A percentile compares a stretch with the other conserved stretches of the same genome.
These are phyloP conservation scores for Lutraria lutraria DNA, from an alignment of 2,888 invertebrate genomes.

Conservation along the genomic window DNA sequence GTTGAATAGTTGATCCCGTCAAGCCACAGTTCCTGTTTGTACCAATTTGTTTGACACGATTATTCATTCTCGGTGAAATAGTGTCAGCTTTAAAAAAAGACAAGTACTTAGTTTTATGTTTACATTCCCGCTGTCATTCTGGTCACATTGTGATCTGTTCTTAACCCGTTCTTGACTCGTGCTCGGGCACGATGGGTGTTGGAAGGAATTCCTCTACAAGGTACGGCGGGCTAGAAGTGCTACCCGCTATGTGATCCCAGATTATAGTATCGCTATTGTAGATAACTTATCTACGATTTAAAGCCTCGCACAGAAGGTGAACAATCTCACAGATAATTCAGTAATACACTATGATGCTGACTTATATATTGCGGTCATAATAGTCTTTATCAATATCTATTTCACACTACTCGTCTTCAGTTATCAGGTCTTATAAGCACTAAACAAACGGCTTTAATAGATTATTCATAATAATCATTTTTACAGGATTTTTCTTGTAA, in stretches of 20 bases:
- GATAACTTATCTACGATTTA: conserved; percentile 11
- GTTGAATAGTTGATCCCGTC: neutral
- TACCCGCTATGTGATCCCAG: conserved; percentile 8
- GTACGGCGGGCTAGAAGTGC: neutral
- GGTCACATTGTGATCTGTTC: neutral
- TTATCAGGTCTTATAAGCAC: conserved; percentile 54
- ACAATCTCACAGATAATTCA: neutral
- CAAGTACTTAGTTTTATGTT: neutral
- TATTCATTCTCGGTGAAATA: neutral
- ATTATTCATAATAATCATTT: conserved; percentile 54
- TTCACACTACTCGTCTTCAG: conserved; percentile 24
- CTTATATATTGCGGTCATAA: neutral
- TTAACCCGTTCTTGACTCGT: neutral
- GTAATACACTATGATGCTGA: conserved; percentile 3
- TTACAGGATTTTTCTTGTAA: conserved; percentile 61
- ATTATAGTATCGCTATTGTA: neutral
- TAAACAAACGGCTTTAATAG: conserved; percentile 61
- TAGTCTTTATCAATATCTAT: conserved; percentile 30
- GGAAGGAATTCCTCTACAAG: conserved; percentile 23
- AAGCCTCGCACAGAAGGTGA: neutral
- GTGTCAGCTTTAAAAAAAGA: neutral
- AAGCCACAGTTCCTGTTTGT: conserved; percentile 18
- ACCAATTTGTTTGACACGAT: conserved; percentile 8
- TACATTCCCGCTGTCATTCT: neutral
- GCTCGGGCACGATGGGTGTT: neutral